phyloP scores from a whole-genome alignment of 2,113 vertebrate genomes.

The Neogale vison region DNA sequence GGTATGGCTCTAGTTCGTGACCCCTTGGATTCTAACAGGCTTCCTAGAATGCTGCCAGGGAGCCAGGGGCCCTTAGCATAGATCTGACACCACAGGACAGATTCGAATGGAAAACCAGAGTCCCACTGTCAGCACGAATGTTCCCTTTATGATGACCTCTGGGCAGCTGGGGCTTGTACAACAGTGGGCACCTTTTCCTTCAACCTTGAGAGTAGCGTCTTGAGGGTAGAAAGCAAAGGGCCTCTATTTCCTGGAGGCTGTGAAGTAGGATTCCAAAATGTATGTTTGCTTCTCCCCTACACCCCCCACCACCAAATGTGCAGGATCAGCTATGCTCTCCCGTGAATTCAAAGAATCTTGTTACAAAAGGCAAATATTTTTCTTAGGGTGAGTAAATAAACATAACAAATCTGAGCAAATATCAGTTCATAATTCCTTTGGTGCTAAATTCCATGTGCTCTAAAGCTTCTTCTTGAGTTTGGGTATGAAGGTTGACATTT shows the following conservation, averaged over 20 bases:
- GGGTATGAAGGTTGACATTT: not conserved
- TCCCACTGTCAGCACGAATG: not conserved
- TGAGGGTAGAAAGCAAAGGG: not conserved
- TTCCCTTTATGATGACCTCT: not conserved
- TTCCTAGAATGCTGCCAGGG: not conserved
- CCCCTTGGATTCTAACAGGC: not conserved
- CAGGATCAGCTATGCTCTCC: not conserved
- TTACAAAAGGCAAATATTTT: constrained; percentile 43
- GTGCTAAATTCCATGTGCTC: not conserved
- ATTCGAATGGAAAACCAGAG: not conserved
- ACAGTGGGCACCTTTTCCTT: not conserved
- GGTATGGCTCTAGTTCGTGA: not conserved
- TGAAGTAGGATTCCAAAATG: not conserved
- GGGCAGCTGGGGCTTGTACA: not conserved
- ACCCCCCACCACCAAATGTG: not conserved
- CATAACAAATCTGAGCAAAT: constrained; percentile 47
- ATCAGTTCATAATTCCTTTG: constrained; percentile 50
- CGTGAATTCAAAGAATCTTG: constrained; percentile 31
- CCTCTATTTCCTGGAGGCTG: not conserved
- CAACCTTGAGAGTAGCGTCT: not conserved
- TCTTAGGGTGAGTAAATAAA: constrained; percentile 39
- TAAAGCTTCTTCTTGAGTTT: constrained; percentile 17
- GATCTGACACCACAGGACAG: not conserved
- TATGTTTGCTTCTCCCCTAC: not conserved
- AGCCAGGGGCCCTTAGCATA: not conserved